Percentiles rank a stretch among this genome's conserved stretches.
phyloP scores from a whole-genome alignment of 2,113 vertebrate genomes.

The Sander vitreus region DNA sequence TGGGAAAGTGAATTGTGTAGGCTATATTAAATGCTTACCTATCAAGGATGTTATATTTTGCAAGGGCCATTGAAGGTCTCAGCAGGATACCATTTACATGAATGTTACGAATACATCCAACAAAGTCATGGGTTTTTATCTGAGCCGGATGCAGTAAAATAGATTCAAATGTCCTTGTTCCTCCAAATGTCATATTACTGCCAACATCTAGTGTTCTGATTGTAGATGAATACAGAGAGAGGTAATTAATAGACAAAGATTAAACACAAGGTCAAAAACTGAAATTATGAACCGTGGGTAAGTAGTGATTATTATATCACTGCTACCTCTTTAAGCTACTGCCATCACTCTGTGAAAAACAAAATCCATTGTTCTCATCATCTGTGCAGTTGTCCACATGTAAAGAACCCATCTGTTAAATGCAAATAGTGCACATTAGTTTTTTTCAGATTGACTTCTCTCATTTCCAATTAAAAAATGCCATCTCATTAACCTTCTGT shows the following conservation, averaged over 20 bases:
- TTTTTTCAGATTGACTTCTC: not conserved
- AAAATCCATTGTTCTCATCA: constrained; percentile 72
- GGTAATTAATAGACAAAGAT: not conserved
- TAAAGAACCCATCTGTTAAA: constrained; percentile 80
- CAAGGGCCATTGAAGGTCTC: constrained; percentile 70
- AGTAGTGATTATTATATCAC: not conserved
- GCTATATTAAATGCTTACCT: constrained; percentile 54
- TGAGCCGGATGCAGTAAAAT: constrained; percentile 73
- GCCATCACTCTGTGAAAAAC: constrained; percentile 76
- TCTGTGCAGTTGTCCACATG: constrained; percentile 83
- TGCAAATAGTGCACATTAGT: not conserved
- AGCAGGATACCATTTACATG: constrained; percentile 78
- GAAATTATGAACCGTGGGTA: not conserved
- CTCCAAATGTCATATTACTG: constrained; percentile 81
- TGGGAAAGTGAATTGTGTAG: not conserved
- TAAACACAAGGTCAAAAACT: not conserved
- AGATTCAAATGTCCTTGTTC: constrained; percentile 74
- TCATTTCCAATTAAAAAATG: not conserved
- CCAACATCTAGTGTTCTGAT: constrained; percentile 82
- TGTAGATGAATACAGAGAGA: constrained; percentile 1
- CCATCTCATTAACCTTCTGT: not conserved
- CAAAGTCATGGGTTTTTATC: constrained; percentile 82
- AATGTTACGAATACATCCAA: constrained; percentile 83
- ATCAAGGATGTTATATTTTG: constrained; percentile 74
- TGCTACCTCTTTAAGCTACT: constrained; percentile 76